These are phyloP conservation scores for Paraescarpia echinospica DNA, from an alignment of 1,140 invertebrate genomes.

Conservation along the genomic window DNA sequence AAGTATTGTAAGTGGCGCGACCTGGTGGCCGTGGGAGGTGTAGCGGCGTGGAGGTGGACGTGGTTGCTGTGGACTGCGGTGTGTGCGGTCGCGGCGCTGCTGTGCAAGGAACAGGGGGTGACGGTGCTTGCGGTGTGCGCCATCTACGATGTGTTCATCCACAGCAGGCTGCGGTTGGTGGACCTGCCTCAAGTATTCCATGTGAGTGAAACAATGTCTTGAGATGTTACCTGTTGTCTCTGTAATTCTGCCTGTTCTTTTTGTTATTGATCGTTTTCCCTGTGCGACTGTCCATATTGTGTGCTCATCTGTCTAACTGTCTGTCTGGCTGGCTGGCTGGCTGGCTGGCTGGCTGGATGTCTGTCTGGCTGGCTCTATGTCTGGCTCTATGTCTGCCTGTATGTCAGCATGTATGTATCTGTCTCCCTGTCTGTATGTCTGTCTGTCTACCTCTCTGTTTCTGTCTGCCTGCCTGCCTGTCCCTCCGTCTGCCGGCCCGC, in stretches of 20 bases:
- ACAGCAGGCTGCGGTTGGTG: slow-evolving; percentile 44
- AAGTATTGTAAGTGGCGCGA: slow-evolving; percentile 46
- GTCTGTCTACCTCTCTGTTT: background rate
- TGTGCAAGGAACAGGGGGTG: slow-evolving; percentile 78
- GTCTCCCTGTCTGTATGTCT: background rate
- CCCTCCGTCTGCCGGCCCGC: background rate
- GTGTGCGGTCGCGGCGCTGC: slow-evolving; percentile 46
- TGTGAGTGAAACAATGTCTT: background rate
- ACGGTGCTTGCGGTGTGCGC: slow-evolving; percentile 86
- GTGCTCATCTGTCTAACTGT: background rate
- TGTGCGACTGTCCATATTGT: background rate
- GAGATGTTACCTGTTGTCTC: background rate
- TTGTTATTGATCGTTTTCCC: background rate
- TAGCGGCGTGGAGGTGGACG: slow-evolving; percentile 29
- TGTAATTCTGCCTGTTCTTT: background rate
- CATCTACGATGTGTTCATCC: slow-evolving; percentile 71
- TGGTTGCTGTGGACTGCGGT: slow-evolving; percentile 36
- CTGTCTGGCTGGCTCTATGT: background rate
- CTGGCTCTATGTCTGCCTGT: background rate
- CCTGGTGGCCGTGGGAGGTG: background rate
- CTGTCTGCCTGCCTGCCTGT: background rate
- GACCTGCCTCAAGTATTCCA: slow-evolving; percentile 26
- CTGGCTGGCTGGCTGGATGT: background rate
- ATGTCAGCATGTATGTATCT: too few species aligned
- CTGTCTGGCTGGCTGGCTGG: background rate